Base-by-base conservation (phyloP, 2,888 invertebrate species). In the Platycnemis pennipes region DNA sequence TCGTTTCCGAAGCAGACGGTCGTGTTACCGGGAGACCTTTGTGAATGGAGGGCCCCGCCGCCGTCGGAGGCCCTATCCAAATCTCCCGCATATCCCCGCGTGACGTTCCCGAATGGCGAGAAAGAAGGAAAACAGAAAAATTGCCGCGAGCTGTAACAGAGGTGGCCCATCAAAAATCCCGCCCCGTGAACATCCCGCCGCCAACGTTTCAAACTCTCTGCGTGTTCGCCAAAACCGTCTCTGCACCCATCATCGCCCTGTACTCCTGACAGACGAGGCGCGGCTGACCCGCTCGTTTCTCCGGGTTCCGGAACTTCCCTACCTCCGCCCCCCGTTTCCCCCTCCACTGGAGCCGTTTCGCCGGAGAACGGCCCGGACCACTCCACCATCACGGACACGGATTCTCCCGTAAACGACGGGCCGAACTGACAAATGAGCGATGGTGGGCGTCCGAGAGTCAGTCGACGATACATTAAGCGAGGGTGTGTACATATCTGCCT, bases 11-110 rank as follows among this genome's bases (percentile, higher is more conserved):
- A 91, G 91, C 69, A 11, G 37, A 22, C 37, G 77, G 77, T 91
- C 44, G n/a, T 69, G 91, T 91, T 69, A 91, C 63, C 44, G n/a
- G 63, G 63, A 56, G 91, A 91, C 56, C 91, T 63, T 63, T 91
- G 91, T 91, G 63, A 44, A 77, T n/a, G 77, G 11, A 37, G 1
- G 22, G 19, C 63, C 26, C 77, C 77, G 11, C 37, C 13, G 26
- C 77, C 77, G 77, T 13, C 37, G 37, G 16, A 77, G 77, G 16
- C 77, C 77, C 11, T 77, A 77, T 8, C 77, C 77, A 26, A 8
- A 56, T 56, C 56, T 56, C 56, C 56, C 16, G 2, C 63, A 22
- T 26, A 63, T n/a, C 63, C 7, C 63, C 63, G 26, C 77, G 7
- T n/a, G 37, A 16, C 5, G 77, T 13, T 13, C 37, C 1, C 8